These are phyloP conservation scores for Apotomis capreana DNA, from an alignment of 2,888 invertebrate species.

Conservation along the genomic window DNA sequence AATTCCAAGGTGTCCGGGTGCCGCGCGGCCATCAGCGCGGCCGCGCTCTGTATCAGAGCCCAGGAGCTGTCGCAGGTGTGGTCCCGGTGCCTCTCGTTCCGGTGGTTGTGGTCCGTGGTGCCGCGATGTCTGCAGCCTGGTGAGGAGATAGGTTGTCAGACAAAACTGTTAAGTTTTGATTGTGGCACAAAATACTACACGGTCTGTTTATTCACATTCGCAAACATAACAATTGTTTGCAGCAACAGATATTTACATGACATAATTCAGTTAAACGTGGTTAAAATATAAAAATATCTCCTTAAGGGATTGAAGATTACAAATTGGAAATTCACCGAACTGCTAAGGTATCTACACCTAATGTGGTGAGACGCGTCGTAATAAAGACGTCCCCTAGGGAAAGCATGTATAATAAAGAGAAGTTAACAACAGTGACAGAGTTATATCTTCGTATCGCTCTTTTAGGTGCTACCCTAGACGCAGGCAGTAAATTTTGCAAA, in stretches of 20 bases:
- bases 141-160: constrained; percentile 10
- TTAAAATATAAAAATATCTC: no score
- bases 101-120: constrained; percentile 80
- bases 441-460: neutral
- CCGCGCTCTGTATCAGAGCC: constrained; percentile 94
- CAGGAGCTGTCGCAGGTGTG: constrained; percentile 94
- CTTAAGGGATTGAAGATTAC: no score
- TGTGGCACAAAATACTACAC: no score
- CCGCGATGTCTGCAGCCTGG: constrained; percentile 77
- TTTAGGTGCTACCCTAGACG: constrained; percentile 4
- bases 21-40: constrained; percentile 92
- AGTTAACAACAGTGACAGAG: constrained; percentile 13
- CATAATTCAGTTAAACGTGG: no score
- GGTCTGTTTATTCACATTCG: no score
- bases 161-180: no score
- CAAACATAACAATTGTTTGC: no score
- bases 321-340: neutral
- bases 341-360: neutral
- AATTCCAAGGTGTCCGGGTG: constrained; percentile 95
- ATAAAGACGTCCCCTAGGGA: constrained; percentile 21
- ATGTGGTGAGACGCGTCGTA: constrained; percentile 14
- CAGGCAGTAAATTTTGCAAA: constrained; percentile 16
- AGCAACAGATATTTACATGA: no score
- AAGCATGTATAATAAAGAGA: constrained; percentile 11
- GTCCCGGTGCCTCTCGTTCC: constrained; percentile 80